Evolutionary conservation across 2,797 vertebrate species (phyloP), one percentile per base, ranked within the genome.

Genomic region (Euthynnus affinis): DNA sequence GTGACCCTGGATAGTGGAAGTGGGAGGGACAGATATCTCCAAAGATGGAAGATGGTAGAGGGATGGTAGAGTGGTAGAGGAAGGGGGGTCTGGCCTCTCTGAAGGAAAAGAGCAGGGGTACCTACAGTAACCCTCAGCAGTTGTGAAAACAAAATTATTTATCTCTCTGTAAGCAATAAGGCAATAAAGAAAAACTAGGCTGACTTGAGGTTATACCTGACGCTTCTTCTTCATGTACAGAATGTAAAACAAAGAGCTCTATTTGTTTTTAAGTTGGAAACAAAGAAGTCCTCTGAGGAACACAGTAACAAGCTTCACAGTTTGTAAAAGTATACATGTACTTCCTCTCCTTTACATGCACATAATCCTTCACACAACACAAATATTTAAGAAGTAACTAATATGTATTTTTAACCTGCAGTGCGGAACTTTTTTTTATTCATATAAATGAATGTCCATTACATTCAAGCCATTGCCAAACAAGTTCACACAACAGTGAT

Each of bases 211-310:
- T 18, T n/a, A n/a, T n/a, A n/a, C n/a, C n/a, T n/a, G n/a, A n/a
- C n/a, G n/a, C n/a, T n/a, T n/a, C n/a, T n/a, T n/a, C n/a, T n/a
- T n/a, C n/a, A n/a, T n/a, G n/a, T n/a, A 61, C 25, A 59, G 17
- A 55, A 62, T 42, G 27, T 23, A 40, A 62, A 67, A 51, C 34
- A 66, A 62, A 62, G 14, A 60, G 20, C 27, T 58, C 3, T 14
- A 0, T 67, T 63, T 44, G 22, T 61, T 48, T 46, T 61, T 5
- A 6, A 40, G 5, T 14, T 32, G 48, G 42, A 37, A 64, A 76
- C 3, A 1, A 3, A 72, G 63, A 27, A 3, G 0, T 12, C 29
- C 29, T 52, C 49, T 51, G 46, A 29, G 27, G 2, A 56, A 20
- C 29, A 59, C 22, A 32, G 3, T 40, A 69, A 69, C 60, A 9